Percentiles rank a stretch among this genome's conserved stretches.
Evolutionary conservation across 2,113 vertebrate genomes (phyloP).

Genomic region (Galemys pyrenaicus): DNA sequence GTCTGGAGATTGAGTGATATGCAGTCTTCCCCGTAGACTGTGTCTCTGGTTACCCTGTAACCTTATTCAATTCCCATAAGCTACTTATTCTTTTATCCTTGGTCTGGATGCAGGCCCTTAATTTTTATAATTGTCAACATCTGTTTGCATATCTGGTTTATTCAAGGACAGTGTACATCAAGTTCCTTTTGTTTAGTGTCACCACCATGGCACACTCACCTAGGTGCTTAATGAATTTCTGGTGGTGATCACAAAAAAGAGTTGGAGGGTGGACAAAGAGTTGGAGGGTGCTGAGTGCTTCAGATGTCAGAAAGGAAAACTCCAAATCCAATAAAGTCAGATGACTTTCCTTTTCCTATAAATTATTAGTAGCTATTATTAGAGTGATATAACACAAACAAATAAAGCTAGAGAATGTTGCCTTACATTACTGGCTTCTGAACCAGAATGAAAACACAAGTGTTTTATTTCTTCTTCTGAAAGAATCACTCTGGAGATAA

Average conservation of each 20-base stretch:
- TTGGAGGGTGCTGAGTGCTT: neutral
- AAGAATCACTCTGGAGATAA: neutral
- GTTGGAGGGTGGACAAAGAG: neutral
- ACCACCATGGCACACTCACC: neutral
- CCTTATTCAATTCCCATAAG: neutral
- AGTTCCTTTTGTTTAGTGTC: neutral
- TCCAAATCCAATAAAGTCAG: neutral
- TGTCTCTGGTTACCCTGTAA: neutral
- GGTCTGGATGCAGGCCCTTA: neutral
- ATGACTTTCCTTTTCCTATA: neutral
- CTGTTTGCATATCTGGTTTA: neutral
- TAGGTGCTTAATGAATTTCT: conserved; percentile 5
- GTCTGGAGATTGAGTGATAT: neutral
- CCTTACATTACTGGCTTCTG: neutral
- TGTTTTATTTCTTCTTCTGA: neutral
- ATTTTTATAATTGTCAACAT: neutral
- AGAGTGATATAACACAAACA: neutral
- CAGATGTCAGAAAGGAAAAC: neutral
- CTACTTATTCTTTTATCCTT: neutral
- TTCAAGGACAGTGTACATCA: neutral
- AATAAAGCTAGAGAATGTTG: neutral
- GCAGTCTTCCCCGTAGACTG: neutral
- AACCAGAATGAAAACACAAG: neutral
- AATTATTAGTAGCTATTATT: neutral
- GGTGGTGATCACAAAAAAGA: neutral